A percentile compares a stretch with the other conserved stretches of the same genome.
phyloP scores from a whole-genome alignment of 2,797 vertebrate species.

The Heteromormyrus szaboi region DNA sequence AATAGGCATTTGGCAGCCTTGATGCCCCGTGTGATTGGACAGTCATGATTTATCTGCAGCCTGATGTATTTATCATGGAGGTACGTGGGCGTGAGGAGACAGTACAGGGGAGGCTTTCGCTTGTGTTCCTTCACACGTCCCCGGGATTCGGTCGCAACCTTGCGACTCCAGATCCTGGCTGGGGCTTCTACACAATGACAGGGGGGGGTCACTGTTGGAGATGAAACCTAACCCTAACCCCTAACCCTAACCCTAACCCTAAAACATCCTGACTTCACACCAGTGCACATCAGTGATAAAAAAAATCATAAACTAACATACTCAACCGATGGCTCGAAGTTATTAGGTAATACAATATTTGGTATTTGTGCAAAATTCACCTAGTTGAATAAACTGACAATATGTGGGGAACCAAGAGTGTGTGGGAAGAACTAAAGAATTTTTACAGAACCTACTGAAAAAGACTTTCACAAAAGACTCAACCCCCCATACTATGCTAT shows the following conservation, averaged over 20 bases:
- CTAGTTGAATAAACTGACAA: neutral
- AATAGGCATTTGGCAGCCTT: neutral
- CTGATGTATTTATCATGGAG: neutral
- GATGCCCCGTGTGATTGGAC: neutral
- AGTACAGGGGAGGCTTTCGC: neutral
- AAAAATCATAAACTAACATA: neutral
- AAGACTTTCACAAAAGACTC: neutral
- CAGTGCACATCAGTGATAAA: neutral
- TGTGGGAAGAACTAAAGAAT: neutral
- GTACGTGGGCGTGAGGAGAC: neutral
- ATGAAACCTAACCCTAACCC: neutral
- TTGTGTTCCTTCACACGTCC: neutral
- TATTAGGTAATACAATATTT: neutral
- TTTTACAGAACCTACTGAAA: neutral
- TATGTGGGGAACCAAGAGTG: neutral
- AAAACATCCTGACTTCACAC: neutral
- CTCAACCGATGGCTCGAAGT: neutral
- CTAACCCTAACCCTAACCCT: no score
- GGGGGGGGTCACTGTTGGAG: neutral
- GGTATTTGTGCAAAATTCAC: neutral
- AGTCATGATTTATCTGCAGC: neutral
- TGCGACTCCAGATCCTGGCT: neutral
- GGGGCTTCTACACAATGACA: neutral
- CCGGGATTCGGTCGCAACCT: neutral
- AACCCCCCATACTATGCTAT: neutral